phyloP scores from a whole-genome alignment of 1,140 invertebrate species.

The Drosophila sechellia region DNA sequence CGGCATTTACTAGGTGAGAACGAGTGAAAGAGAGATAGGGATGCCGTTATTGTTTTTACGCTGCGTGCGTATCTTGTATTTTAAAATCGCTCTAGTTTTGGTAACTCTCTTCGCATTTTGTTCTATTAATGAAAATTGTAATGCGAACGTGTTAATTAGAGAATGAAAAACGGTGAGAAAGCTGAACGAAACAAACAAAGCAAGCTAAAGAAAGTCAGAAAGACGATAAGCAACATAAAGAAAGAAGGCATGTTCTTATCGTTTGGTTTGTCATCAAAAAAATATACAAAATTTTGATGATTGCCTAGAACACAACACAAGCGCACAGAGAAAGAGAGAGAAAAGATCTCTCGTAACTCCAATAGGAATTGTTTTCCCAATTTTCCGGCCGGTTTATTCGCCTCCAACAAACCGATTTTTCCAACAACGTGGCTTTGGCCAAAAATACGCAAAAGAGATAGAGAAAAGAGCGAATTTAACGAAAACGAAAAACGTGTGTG shows the following conservation, averaged over 20 bases:
- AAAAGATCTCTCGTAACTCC: constrained; percentile 66
- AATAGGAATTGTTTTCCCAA: constrained; percentile 72
- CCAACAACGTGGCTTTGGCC: constrained; percentile 62
- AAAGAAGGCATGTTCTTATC: constrained; percentile 57
- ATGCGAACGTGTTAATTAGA: constrained; percentile 71
- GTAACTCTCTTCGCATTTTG: constrained; percentile 30
- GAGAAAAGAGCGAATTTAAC: constrained; percentile 11
- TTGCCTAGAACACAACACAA: background rate
- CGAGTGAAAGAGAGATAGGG: background rate
- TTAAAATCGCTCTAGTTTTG: constrained; percentile 51
- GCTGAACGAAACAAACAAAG: constrained; percentile 8
- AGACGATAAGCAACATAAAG: constrained; percentile 39
- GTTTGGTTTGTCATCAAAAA: constrained; percentile 58
- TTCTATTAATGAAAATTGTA: constrained; percentile 75
- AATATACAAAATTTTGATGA: constrained; percentile 58
- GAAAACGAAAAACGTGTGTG: constrained; percentile 40
- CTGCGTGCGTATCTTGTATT: constrained; percentile 31
- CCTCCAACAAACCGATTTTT: constrained; percentile 45
- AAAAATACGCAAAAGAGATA: constrained; percentile 55
- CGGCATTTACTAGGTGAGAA: constrained; percentile 35
- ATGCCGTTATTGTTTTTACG: constrained; percentile 61
- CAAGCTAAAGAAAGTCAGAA: constrained; percentile 51
- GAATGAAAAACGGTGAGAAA: constrained; percentile 5
- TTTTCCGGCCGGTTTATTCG: constrained; percentile 76
- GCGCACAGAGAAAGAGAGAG: background rate